Percentiles rank a stretch among this genome's conserved stretches.
phyloP scores from a whole-genome alignment of 2,888 invertebrate species.

The Orgyia antiqua region DNA sequence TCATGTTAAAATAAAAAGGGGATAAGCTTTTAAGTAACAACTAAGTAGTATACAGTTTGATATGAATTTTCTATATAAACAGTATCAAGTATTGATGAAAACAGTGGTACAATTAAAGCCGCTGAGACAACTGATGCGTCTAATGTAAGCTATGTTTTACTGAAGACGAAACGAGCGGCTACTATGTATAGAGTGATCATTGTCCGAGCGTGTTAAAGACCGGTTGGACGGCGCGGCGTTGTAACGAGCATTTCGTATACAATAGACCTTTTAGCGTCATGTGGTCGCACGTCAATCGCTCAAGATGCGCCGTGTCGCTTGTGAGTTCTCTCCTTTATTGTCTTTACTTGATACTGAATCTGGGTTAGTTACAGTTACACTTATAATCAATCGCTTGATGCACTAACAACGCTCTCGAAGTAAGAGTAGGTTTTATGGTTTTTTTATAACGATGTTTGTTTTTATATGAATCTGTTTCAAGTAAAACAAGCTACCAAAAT shows the following conservation, averaged over 20 bases:
- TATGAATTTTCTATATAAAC: too few relatives aligned
- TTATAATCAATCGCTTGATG: conserved; percentile 23
- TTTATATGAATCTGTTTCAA: too few relatives aligned
- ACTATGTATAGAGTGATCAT: conserved; percentile 73
- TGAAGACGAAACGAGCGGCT: conserved; percentile 52
- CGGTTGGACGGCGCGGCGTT: conserved; percentile 56
- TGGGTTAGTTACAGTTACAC: conserved; percentile 15
- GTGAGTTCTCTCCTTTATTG: conserved; percentile 58
- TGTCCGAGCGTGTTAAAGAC: conserved; percentile 74
- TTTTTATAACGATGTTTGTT: too few relatives aligned
- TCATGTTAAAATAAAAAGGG: too few relatives aligned
- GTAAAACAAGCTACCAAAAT: too few relatives aligned
- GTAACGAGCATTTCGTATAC: conserved; percentile 75
- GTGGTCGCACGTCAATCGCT: conserved; percentile 68
- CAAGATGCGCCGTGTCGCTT: conserved; percentile 39
- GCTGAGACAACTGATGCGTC: conserved; percentile 32
- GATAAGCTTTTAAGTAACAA: too few relatives aligned
- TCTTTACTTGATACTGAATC: conserved; percentile 25
- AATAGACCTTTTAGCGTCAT: conserved; percentile 78
- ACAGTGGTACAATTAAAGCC: conserved; percentile 34
- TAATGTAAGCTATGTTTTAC: conserved; percentile 33
- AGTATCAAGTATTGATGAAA: too few relatives aligned
- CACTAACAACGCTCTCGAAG: too few relatives aligned
- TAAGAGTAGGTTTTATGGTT: too few relatives aligned
- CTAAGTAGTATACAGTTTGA: too few relatives aligned